These are phyloP conservation scores for Paramacrobiotus metropolitanus DNA, from an alignment of 1,140 invertebrate genomes.

Conservation along the genomic window DNA sequence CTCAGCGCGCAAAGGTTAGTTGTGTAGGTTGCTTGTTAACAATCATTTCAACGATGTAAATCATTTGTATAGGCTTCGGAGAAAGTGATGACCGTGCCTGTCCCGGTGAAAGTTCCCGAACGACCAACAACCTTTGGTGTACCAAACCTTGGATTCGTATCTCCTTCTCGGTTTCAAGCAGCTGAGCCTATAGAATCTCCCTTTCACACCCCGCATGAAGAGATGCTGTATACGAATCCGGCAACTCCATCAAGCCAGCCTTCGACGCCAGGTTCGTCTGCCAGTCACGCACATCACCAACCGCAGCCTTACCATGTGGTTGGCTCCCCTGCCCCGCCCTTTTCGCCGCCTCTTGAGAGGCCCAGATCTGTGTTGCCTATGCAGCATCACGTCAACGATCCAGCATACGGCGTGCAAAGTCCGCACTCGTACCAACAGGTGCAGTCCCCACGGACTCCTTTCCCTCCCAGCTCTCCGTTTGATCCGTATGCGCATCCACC, in stretches of 20 bases:
- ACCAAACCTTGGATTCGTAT: too few relatives aligned
- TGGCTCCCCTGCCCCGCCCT: not conserved
- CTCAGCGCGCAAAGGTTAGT: too few relatives aligned
- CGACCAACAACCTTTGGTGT: too few relatives aligned
- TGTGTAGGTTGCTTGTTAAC: too few relatives aligned
- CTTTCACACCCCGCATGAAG: not conserved
- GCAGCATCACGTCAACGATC: conserved; percentile 13
- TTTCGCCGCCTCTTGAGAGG: conserved; percentile 6
- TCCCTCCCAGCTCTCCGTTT: conserved; percentile 9
- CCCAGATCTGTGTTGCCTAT: conserved; percentile 11
- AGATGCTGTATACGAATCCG: not conserved
- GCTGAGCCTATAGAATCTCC: too few relatives aligned
- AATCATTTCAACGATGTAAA: too few relatives aligned
- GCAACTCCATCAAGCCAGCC: conserved; percentile 9
- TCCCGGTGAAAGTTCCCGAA: too few relatives aligned
- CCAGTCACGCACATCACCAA: not conserved
- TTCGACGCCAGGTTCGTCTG: conserved; percentile 6
- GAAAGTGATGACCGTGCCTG: too few relatives aligned
- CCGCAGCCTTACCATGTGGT: conserved; percentile 7
- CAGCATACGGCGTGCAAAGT: conserved; percentile 12
- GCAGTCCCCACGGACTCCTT: conserved; percentile 11
- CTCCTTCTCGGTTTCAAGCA: too few relatives aligned
- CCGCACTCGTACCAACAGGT: conserved; percentile 22
- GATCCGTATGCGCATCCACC: conserved; percentile 14
- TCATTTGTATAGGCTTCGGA: too few relatives aligned